phyloP scores from a whole-genome alignment of 2,888 invertebrate species.

The Drosophila tanythrix region DNA sequence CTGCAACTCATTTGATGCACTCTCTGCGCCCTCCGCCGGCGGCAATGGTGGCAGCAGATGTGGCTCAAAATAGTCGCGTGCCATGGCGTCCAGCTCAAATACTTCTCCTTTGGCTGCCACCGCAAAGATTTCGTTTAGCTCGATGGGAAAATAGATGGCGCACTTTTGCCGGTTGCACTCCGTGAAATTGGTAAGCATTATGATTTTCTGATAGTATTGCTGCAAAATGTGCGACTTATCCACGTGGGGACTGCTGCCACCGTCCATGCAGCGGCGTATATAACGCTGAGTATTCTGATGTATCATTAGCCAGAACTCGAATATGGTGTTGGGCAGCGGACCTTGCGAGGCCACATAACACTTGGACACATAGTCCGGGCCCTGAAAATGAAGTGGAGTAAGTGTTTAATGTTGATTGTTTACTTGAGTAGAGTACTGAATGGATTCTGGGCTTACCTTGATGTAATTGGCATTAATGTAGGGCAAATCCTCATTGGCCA shows the following conservation, averaged over 20 bases:
- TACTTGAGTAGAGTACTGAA: not conserved
- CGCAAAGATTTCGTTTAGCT: slow-evolving; percentile 85
- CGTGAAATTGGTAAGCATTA: slow-evolving; percentile 95
- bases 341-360: slow-evolving; percentile 97
- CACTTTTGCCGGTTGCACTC: slow-evolving; percentile 95
- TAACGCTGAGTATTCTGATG: slow-evolving; percentile 86
- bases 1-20: slow-evolving; percentile 25
- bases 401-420: not conserved
- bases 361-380: slow-evolving; percentile 94
- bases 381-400: slow-evolving; percentile 86
- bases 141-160: slow-evolving; percentile 93
- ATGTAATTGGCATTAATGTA: slow-evolving; percentile 98
- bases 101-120: slow-evolving; percentile 80
- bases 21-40: slow-evolving; percentile 33
- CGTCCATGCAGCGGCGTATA: slow-evolving; percentile 70
- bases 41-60: slow-evolving; percentile 42
- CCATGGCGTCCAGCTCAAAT: slow-evolving; percentile 52
- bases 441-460: slow-evolving; percentile 86
- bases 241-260: slow-evolving; percentile 73
- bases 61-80: slow-evolving; percentile 63
- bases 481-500: slow-evolving; percentile 86
- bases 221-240: slow-evolving; percentile 75
- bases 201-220: slow-evolving; percentile 87
- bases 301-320: slow-evolving; percentile 96
- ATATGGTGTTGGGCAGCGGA: slow-evolving; percentile 94